Conservation (phyloP, 2,797 vertebrate genomes). For the Buphagus erythrorhynchus region DNA sequence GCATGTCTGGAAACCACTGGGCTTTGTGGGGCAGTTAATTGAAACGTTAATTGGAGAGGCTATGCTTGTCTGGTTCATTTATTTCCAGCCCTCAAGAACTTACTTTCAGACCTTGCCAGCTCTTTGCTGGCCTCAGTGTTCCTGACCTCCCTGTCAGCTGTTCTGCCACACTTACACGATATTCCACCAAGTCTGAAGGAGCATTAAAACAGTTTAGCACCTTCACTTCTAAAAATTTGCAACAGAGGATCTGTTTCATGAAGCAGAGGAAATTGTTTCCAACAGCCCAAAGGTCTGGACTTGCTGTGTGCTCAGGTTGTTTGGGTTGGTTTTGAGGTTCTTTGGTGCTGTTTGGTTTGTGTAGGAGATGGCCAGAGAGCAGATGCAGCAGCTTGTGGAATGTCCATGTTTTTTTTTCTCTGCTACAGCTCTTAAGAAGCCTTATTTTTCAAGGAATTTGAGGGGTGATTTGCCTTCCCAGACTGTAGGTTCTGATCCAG, state of each 20-base stretch:
- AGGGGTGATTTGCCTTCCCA: neutral
- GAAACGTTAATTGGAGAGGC: slow-evolving; percentile 7
- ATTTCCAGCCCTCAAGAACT: slow-evolving; percentile 17
- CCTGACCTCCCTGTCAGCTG: neutral
- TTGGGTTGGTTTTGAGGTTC: neutral
- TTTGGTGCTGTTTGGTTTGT: neutral
- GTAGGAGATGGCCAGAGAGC: neutral
- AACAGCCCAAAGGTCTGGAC: neutral
- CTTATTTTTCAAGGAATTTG: neutral
- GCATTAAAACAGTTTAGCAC: neutral
- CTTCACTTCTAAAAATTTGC: neutral
- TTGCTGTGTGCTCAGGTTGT: neutral
- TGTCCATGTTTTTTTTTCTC: neutral
- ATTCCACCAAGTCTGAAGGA: neutral
- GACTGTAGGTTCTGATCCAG: neutral
- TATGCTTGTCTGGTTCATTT: neutral
- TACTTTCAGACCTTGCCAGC: slow-evolving; percentile 29
- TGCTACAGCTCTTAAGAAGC: neutral
- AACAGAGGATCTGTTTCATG: neutral
- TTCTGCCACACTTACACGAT: neutral
- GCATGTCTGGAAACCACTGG: neutral
- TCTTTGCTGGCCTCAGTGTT: neutral
- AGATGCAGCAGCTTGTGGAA: neutral
- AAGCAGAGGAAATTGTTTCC: neutral
- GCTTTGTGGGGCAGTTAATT: slow-evolving; percentile 31